A percentile compares a stretch with the other conserved stretches of the same genome.
Conservation (phyloP, 2,113 vertebrate species). For the Coreoperca whiteheadi region DNA sequence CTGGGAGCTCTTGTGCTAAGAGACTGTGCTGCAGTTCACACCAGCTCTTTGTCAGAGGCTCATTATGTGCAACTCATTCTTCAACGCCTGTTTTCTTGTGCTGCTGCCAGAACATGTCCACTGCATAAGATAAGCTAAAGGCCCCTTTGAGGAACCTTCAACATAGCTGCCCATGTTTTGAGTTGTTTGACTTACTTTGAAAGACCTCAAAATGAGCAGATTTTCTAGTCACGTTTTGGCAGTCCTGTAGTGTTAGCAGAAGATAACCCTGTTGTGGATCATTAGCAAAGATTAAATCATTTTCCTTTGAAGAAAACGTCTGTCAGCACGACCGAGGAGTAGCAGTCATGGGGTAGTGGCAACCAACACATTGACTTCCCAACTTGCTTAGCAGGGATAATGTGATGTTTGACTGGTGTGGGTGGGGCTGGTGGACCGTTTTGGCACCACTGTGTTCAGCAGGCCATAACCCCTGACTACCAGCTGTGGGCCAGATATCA, state of each 20-base stretch:
- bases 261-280: neutral
- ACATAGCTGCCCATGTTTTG: constrained; percentile 30
- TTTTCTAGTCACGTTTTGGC: neutral
- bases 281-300: constrained; percentile 9
- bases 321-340: neutral
- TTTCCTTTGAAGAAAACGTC: neutral
- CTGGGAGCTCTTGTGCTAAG: constrained; percentile 47
- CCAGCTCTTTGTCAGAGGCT: constrained; percentile 68
- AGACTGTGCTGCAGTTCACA: constrained; percentile 65
- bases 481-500: constrained; percentile 74
- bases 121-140: constrained; percentile 28
- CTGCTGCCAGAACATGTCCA: constrained; percentile 53
- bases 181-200: constrained; percentile 25
- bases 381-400: constrained; percentile 35
- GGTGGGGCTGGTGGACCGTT: constrained; percentile 47
- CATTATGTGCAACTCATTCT: constrained; percentile 50
- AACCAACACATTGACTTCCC: constrained; percentile 19
- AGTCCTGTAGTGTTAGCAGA: neutral
- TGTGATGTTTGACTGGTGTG: constrained; percentile 49
- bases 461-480: constrained; percentile 79
- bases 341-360: neutral
- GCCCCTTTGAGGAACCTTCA: constrained; percentile 17
- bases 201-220: constrained; percentile 7
- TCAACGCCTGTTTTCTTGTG: constrained; percentile 43
- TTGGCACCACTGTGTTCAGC: constrained; percentile 69